Conservation (phyloP, 2,888 invertebrate genomes). For the Nephrocerus scutellatus region DNA sequence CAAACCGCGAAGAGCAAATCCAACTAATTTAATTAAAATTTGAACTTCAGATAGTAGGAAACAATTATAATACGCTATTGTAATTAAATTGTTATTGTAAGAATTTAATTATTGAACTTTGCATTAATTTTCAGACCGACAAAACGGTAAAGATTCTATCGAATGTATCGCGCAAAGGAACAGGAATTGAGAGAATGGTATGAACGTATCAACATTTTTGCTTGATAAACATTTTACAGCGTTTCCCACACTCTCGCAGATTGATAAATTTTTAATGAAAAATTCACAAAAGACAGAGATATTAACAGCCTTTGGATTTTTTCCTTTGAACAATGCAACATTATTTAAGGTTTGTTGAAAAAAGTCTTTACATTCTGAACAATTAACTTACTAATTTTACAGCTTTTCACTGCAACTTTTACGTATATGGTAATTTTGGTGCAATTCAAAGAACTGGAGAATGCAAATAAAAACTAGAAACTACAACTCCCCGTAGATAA, state of each 20-base stretch:
- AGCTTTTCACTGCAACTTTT: conserved; percentile 39
- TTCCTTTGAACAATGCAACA: conserved; percentile 36
- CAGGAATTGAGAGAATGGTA: conserved; percentile 34
- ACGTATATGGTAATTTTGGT: conserved; percentile 42
- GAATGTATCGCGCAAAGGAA: conserved; percentile 29
- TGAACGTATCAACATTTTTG: no score
- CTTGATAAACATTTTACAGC: background rate
- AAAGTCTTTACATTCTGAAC: background rate
- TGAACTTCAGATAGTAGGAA: no score
- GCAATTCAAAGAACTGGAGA: conserved; percentile 42
- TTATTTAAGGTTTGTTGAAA: conserved; percentile 33
- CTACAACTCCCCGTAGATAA: no score
- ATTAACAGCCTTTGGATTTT: conserved; percentile 40
- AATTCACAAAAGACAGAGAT: conserved; percentile 37
- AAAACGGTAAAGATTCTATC: conserved; percentile 34
- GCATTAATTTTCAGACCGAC: conserved; percentile 29
- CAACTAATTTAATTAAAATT: no score
- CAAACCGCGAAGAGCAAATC: no score
- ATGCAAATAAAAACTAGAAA: conserved; percentile 29
- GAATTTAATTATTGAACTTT: background rate
- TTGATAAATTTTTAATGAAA: conserved; percentile 38
- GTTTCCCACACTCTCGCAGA: conserved; percentile 21
- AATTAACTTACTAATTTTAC: conserved; percentile 6
- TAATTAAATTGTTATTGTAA: no score
- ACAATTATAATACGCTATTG: no score